A percentile compares a stretch with the other conserved stretches of the same genome.
phyloP scores from a whole-genome alignment of 2,113 vertebrate species.

The Nettapus auritus region DNA sequence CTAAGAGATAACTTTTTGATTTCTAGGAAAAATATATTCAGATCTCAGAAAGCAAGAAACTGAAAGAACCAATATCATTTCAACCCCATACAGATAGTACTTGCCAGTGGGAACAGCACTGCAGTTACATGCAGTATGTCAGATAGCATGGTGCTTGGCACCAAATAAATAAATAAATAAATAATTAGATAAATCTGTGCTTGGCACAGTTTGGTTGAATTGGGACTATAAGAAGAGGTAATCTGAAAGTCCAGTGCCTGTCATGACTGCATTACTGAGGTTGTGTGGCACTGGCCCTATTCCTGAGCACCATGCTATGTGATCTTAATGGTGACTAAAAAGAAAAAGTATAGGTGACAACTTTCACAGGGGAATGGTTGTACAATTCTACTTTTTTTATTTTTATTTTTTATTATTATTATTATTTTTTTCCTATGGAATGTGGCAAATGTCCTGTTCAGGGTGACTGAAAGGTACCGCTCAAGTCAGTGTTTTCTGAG shows the following conservation, averaged over 20 bases:
- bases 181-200: no score
- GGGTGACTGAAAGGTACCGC: neutral
- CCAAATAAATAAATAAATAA: no score
- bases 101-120: neutral
- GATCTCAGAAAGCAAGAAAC: neutral
- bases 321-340: neutral
- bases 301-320: neutral
- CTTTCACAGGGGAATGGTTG: neutral
- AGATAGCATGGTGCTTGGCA: neutral
- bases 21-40: neutral
- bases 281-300: neutral
- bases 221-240: neutral
- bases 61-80: neutral
- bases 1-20: neutral
- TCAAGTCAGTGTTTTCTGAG: neutral
- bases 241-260: neutral
- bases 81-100: neutral
- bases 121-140: neutral
- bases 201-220: neutral
- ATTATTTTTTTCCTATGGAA: neutral
- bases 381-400: neutral
- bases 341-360: neutral
- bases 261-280: neutral
- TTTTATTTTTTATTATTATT: neutral
- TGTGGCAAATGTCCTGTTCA: neutral